Percentiles rank a stretch among this genome's conserved stretches.
phyloP scores from a whole-genome alignment of 1,140 invertebrate species.

The Aphelinus atriplicis region DNA sequence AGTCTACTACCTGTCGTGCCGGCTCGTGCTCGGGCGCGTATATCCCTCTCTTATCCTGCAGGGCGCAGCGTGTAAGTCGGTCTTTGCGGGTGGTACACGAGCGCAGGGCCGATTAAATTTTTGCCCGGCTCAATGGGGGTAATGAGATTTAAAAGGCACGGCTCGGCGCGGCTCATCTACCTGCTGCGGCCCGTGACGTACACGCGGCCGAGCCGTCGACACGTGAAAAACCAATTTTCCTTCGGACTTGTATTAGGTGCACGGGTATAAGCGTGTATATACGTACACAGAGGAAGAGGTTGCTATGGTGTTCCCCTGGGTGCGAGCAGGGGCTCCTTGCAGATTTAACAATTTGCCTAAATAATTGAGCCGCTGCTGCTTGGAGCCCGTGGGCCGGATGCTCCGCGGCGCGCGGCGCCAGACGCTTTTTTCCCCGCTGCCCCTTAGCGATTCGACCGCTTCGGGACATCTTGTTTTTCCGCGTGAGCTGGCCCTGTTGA shows the following conservation, averaged over 20 bases:
- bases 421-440: slow-evolving; percentile 20
- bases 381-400: slow-evolving; percentile 3
- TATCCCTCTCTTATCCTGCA: slow-evolving; percentile 22
- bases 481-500: slow-evolving; percentile 16
- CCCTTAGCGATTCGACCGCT: not conserved
- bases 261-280: too few relatives aligned
- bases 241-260: slow-evolving; percentile 2
- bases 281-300: too few relatives aligned
- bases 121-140: slow-evolving; percentile 33
- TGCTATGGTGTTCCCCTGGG: not conserved
- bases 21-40: slow-evolving; percentile 19
- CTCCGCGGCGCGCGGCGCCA: slow-evolving; percentile 23
- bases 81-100: slow-evolving; percentile 42
- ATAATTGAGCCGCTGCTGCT: slow-evolving; percentile 47
- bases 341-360: slow-evolving; percentile 53
- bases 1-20: slow-evolving; percentile 37
- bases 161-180: slow-evolving; percentile 28
- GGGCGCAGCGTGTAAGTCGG: not conserved
- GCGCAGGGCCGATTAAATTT: slow-evolving; percentile 31
- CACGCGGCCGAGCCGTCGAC: slow-evolving; percentile 3
- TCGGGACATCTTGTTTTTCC: slow-evolving; percentile 35
- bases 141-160: slow-evolving; percentile 44
- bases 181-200: slow-evolving; percentile 8
- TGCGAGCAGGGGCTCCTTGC: slow-evolving; percentile 28
- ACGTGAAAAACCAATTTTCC: slow-evolving; percentile 38